Base-by-base conservation (phyloP, 2,888 invertebrate species). In the Rhaphigaster nebulosa region DNA sequence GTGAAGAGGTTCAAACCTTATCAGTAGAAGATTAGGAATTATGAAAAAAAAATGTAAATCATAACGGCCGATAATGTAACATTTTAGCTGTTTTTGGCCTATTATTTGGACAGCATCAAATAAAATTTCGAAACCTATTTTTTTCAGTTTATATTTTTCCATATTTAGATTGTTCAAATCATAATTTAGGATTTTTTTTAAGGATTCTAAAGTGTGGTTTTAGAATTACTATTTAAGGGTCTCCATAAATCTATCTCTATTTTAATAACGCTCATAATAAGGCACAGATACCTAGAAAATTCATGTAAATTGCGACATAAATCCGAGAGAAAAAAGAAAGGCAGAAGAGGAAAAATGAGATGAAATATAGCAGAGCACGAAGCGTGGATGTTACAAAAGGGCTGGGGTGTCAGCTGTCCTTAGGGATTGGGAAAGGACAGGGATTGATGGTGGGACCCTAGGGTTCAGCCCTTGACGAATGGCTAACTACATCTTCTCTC, bases 341-440 rank as follows among this genome's bases (percentile, higher is more conserved):
- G 20, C 1, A 76, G 23, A 10, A 76, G 70, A 76, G 34, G 23
- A 50, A 84, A 45, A 84, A 41, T 50, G 13, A n/a, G 84, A 84
- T 84, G 84, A 84, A 45, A 45, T 84, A 84, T 84, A 45, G 45
- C 10, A n/a, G 45, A 50, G 45, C 23, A 84, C 6, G 84, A 45
- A 84, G 84, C 45, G 84, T 45, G 45, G 45, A 76, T 76, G 84
- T 41, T 50, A 84, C 84, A 84, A 84, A 84, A 50, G 84, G 84
- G 45, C 45, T 18, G 1, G 84, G 84, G 84, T 84, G 84, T 84
- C 84, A 84, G 84, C 41, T 45, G 84, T 45, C 84, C 84, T n/a
- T 84, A 45, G 84, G 84, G 84, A 84, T 84, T 50, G 84, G 26
- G 84, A 1, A n/a, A 23, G 41, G 80, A 80, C 80, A 41, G 38